Evolutionary conservation across 2,113 vertebrate genomes (phyloP), one percentile per base, ranked within the genome.

Genomic region (Daphoenositta chrysoptera): DNA sequence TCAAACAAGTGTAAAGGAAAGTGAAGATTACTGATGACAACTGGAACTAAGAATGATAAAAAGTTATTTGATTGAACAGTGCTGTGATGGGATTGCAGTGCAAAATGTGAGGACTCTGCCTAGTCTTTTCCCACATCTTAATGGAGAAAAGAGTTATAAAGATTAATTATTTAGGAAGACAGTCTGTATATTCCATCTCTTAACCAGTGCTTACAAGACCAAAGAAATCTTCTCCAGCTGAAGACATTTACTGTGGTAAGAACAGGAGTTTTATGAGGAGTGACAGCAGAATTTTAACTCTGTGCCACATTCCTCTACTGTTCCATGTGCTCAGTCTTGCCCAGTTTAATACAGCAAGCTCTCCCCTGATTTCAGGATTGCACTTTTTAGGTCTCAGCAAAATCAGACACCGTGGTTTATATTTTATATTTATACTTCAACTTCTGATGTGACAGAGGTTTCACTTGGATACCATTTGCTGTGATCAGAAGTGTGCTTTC

Each of bases 151-250:
- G 28, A 65, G 31, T 58, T 78, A 56, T 39, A 42, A 77, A 65
- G 28, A 45, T 95, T 64, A 92, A 93, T 81, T 89, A 94, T 91
- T 94, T 93, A 88, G 45, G 57, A 66, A 72, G 45, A 42, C 28
- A 82, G 13, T 4, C 50, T 79, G 30, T 68, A 45, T 76, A 53
- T 84, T 64, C 21, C 31, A 18, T 23, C 63, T n/a, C 42, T 88
- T 86, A 50, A 64, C 31, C 30, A 24, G 42, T 40, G 40, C 60
- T 82, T 90, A 51, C 17, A 91, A 77, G 22, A 60, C n/a, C 11
- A 61, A 79, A 56, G 27, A 53, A 82, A 85, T 64, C 51, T 77
- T 87, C 50, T 84, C 39, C 42, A 31, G 8, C 6, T 89, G 57
- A 90, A 83, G 54, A 66, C 11, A 22, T 13, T 6, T 3, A 5